Evolutionary conservation across 2,888 invertebrate species (phyloP).

Genomic region (Philereme transversata): DNA sequence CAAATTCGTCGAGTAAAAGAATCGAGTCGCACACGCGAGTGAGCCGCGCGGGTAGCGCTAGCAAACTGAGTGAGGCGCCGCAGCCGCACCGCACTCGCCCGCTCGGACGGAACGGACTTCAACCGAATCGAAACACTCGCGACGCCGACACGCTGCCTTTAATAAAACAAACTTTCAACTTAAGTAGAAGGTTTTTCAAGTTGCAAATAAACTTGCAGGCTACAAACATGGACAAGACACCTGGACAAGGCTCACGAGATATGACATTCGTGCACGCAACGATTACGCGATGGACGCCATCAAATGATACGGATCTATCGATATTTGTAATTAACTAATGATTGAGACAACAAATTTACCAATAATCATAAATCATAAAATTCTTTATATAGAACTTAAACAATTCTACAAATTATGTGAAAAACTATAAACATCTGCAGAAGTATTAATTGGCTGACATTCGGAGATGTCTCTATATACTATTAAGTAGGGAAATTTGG

Average conservation of each 20-base stretch:
- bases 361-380: no score
- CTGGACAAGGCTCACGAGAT: conserved; percentile 71
- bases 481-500: no score
- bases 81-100: conserved; percentile 69
- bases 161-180: conserved; percentile 51
- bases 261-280: conserved; percentile 66
- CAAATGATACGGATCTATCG: conserved; percentile 48
- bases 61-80: conserved; percentile 73
- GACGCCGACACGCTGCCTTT: conserved; percentile 41
- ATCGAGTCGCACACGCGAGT: conserved; percentile 63
- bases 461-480: no score
- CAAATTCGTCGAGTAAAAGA: conserved; percentile 69
- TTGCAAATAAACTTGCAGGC: conserved; percentile 73
- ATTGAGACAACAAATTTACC: no score
- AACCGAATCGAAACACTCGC: conserved; percentile 61
- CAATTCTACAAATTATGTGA: no score
- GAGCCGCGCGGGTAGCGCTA: conserved; percentile 78
- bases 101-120: conserved; percentile 71
- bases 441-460: no score
- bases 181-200: conserved; percentile 63
- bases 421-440: no score
- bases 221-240: conserved; percentile 62
- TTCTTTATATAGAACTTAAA: no score
- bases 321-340: neutral
- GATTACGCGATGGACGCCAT: conserved; percentile 53